Conservation (phyloP, 2,888 invertebrate genomes). For the Acronicta psi region DNA sequence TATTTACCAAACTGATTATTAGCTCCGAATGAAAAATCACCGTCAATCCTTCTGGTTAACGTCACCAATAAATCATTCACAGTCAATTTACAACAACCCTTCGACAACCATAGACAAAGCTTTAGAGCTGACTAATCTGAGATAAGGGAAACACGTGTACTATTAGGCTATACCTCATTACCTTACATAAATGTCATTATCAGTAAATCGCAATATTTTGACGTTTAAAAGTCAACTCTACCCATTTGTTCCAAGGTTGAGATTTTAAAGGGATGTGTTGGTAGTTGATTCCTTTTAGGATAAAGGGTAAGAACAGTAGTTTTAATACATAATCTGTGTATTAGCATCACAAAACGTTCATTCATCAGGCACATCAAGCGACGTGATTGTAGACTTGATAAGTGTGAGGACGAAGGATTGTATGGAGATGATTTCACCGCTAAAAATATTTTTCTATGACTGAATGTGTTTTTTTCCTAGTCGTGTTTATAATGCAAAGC, state of each 20-base stretch:
- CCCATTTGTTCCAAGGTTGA: conserved; percentile 1
- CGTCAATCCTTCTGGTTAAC: conserved; percentile 62
- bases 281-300: conserved; percentile 12
- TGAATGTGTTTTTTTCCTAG: neutral
- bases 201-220: conserved; percentile 1
- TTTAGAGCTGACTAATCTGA: conserved; percentile 71
- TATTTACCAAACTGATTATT: conserved; percentile 37
- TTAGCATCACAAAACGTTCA: conserved; percentile 86
- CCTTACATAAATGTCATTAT: conserved; percentile 35
- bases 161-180: conserved; percentile 74
- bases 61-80: conserved; percentile 82
- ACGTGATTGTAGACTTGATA: conserved; percentile 77
- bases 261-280: conserved; percentile 5
- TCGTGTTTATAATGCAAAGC: too few relatives aligned
- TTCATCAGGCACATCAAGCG: conserved; percentile 84
- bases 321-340: conserved; percentile 82
- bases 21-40: conserved; percentile 41
- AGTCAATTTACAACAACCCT: conserved; percentile 79
- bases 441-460: neutral
- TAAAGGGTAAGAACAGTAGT: conserved; percentile 66
- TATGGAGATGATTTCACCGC: conserved; percentile 64
- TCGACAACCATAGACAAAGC: conserved; percentile 56
- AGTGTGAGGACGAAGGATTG: conserved; percentile 60
- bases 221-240: conserved; percentile 19
- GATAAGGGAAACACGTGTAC: conserved; percentile 83